Conservation (phyloP, 2,113 vertebrate genomes). For the Saimiri boliviensis region DNA sequence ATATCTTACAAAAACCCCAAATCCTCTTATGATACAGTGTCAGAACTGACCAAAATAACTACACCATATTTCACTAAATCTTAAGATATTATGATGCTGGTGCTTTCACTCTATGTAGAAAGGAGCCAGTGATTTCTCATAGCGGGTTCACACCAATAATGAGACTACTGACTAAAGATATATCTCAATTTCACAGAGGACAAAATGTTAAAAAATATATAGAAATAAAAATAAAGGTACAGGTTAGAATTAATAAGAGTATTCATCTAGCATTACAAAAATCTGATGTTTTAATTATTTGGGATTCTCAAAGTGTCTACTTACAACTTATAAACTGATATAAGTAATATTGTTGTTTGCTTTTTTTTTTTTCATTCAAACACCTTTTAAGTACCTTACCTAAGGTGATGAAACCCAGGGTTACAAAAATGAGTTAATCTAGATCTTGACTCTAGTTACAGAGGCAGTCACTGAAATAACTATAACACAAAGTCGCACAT, state of each 20-base stretch:
- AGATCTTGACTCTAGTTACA: background rate
- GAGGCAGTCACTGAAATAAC: background rate
- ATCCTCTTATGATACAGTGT: background rate
- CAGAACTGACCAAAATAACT: background rate
- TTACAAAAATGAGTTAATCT: background rate
- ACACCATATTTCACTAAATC: background rate
- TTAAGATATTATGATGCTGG: background rate
- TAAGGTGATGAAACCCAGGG: background rate
- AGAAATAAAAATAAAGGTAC: background rate
- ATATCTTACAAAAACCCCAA: background rate
- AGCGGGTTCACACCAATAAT: background rate
- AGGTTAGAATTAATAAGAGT: slow-evolving; percentile 11
- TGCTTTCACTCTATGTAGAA: background rate
- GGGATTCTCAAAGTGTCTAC: background rate
- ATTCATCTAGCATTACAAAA: background rate
- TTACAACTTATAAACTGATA: background rate
- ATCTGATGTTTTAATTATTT: background rate
- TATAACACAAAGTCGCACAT: background rate
- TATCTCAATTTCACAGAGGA: background rate
- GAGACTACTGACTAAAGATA: background rate
- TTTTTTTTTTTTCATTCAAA: slow-evolving; percentile 7
- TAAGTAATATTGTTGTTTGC: background rate
- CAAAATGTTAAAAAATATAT: background rate
- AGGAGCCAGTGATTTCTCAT: background rate
- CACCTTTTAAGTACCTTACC: background rate